phyloP scores from a whole-genome alignment of 2,888 invertebrate genomes.

The Amblyteles armatorius region DNA sequence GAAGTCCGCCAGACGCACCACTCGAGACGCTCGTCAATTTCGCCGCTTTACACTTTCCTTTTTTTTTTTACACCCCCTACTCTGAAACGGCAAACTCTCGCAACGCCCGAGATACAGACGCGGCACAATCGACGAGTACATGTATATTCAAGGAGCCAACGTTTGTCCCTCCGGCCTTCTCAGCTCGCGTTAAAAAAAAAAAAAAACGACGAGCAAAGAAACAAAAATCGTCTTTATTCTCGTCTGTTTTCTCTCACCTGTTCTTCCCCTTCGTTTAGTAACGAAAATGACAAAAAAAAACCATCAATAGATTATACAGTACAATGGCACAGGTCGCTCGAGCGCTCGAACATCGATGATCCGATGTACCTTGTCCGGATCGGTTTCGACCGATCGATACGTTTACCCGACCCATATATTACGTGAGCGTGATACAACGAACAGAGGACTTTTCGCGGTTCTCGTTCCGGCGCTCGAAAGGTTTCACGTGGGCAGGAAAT shows the following conservation, averaged over 20 bases:
- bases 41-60: conserved; percentile 62
- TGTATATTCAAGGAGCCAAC: conserved; percentile 43
- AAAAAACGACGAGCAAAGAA: conserved; percentile 10
- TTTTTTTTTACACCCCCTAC: conserved; percentile 25
- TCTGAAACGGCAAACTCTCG: conserved; percentile 44
- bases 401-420: conserved; percentile 13
- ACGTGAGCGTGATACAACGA: neutral
- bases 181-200: conserved; percentile 33
- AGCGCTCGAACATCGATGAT: neutral
- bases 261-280: neutral
- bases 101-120: conserved; percentile 21
- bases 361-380: neutral
- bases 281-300: conserved; percentile 9
- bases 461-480: conserved; percentile 44
- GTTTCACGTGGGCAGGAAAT: conserved; percentile 65
- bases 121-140: conserved; percentile 38
- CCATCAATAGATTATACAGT: neutral
- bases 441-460: conserved; percentile 25
- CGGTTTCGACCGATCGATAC: conserved; percentile 30
- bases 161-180: conserved; percentile 10
- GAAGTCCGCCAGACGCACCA: conserved; percentile 69
- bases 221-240: neutral
- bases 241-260: neutral
- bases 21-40: conserved; percentile 71
- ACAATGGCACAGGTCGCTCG: neutral